Conservation (phyloP, 1,140 invertebrate genomes). For the Paraescarpia echinospica region DNA sequence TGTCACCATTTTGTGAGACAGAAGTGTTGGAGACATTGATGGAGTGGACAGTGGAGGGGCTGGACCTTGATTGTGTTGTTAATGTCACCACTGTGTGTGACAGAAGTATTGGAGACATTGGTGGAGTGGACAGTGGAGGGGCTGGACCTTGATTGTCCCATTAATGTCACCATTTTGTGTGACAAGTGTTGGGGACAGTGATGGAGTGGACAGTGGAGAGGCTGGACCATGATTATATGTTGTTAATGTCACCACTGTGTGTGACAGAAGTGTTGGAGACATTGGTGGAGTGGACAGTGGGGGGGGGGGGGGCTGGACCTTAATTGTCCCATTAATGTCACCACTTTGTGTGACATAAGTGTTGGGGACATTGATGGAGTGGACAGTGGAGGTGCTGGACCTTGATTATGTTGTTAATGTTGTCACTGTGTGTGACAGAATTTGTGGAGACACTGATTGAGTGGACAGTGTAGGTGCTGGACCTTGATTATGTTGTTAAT, state of each 20-base stretch:
- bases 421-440: neutral
- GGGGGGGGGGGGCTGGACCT: constrained; percentile 82
- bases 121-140: neutral
- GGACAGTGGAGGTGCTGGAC: constrained; percentile 76
- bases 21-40: constrained; percentile 62
- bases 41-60: constrained; percentile 72
- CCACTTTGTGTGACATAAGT: constrained; percentile 44
- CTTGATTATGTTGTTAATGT: constrained; percentile 68
- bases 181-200: neutral
- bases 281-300: constrained; percentile 68
- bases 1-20: constrained; percentile 36
- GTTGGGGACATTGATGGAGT: constrained; percentile 64
- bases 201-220: neutral
- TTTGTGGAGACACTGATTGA: neutral
- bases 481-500: neutral
- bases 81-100: neutral
- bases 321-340: constrained; percentile 68
- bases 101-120: neutral
- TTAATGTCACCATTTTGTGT: neutral
- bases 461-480: neutral
- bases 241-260: neutral
- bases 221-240: neutral
- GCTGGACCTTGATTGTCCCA: neutral
- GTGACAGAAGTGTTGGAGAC: constrained; percentile 52
- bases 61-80: constrained; percentile 82